Base-by-base conservation (phyloP, 2,888 invertebrate genomes). In the Gastrophysa polygoni region DNA sequence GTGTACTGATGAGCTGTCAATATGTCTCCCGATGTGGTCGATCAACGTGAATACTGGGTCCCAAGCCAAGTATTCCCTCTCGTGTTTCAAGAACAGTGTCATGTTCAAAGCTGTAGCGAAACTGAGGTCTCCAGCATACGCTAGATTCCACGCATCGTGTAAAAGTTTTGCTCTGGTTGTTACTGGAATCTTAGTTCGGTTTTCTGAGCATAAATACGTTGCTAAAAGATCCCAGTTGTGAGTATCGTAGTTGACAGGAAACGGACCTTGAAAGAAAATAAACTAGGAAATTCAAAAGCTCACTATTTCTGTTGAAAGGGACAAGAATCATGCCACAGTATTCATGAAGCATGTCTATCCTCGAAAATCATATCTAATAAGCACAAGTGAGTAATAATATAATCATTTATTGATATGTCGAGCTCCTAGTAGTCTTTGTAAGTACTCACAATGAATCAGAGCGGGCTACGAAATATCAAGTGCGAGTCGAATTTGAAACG, bases 11-110 rank as follows among this genome's bases (percentile, higher is more conserved):
- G 84, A 86, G 71, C 86, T 86, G 67, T 89, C 88, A 70, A 92
- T 89, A 69, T 90, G 90, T 63, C 89, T 84, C 28, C 91, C 90
- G 57, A 93, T 86, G 71, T 92, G 92, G 77, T 93, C 92, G 49
- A 93, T 89, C 84, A 92, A 89, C 1, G 91, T 91, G 73, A 93
- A 93, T 7, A 92, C 88, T 0, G 92, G 91, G 76, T 91, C 90
- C 93, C 93, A 93, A 0, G 92, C 92, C 0, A 91, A 80, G 68
- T 91, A 90, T 66, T 91, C 87, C 24, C 89, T 85, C 78, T 93
- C 93, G 49, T 87, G 83, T 73, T 86, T 88, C 76, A 93, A 81
- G 73, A 92, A 91, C 34, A 91, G 80, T 0, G 92, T 92, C 90
- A 93, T 91, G 72, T 92, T 89, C 18, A 93, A 84, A 0, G 93